Percentiles rank a stretch among this genome's conserved stretches.
phyloP scores from a whole-genome alignment of 2,888 invertebrate genomes.

The Spodoptera littoralis region DNA sequence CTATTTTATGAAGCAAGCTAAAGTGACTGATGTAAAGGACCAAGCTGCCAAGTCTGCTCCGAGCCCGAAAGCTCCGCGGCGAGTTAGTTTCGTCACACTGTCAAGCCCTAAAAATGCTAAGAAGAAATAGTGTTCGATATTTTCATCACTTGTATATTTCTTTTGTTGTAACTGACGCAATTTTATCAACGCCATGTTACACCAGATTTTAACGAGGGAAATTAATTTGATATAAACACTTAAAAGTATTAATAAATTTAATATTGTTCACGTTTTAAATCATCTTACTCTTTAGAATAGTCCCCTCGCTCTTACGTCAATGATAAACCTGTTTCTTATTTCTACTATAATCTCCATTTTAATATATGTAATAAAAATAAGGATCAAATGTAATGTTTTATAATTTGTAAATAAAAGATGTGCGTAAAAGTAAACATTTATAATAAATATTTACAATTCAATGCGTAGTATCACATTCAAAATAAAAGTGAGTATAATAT shows the following conservation, averaged over 20 bases:
- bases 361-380: constrained; percentile 23
- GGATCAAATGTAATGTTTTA: constrained; percentile 27
- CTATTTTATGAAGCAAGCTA: constrained; percentile 76
- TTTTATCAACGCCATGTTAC: too few species aligned
- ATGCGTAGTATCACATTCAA: constrained; percentile 82
- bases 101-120: constrained; percentile 93
- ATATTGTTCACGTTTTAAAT: constrained; percentile 5
- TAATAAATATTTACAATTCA: constrained; percentile 86
- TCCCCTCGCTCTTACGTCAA: not conserved
- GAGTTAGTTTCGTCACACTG: constrained; percentile 93
- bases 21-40: constrained; percentile 76
- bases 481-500: constrained; percentile 79
- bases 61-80: constrained; percentile 89
- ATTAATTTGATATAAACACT: too few species aligned
- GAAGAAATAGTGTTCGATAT: constrained; percentile 71
- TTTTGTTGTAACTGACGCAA: not conserved
- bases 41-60: constrained; percentile 62
- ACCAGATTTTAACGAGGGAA: too few species aligned
- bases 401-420: constrained; percentile 58
- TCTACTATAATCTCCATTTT: constrained; percentile 18
- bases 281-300: constrained; percentile 24
- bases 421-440: constrained; percentile 80
- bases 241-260: not conserved
- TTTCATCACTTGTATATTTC: too few species aligned
- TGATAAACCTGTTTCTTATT: constrained; percentile 10